These are phyloP conservation scores for Parnassius apollo DNA, from an alignment of 2,888 invertebrate genomes.

Conservation along the genomic window DNA sequence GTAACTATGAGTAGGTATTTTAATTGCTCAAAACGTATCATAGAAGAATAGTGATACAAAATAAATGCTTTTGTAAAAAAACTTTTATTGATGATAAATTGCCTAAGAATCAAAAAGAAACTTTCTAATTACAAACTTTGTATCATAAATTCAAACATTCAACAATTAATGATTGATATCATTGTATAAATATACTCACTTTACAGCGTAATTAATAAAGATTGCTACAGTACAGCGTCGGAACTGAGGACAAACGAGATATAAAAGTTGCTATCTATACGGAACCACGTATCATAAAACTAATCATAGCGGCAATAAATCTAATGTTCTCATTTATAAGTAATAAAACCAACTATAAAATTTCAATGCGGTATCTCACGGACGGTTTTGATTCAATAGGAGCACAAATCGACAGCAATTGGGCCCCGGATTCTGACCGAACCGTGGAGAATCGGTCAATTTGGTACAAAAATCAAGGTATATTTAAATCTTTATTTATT, in stretches of 20 bases:
- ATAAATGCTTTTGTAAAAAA: too few relatives aligned
- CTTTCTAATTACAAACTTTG: slow-evolving; percentile 25
- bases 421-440: slow-evolving; percentile 59
- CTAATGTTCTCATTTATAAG: slow-evolving; percentile 74
- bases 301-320: slow-evolving; percentile 71
- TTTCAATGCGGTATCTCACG: slow-evolving; percentile 67
- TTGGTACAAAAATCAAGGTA: slow-evolving; percentile 52
- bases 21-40: too few relatives aligned
- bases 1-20: not conserved
- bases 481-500: slow-evolving; percentile 42
- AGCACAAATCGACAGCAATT: slow-evolving; percentile 70
- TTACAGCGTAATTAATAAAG: slow-evolving; percentile 57
- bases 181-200: slow-evolving; percentile 42
- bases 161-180: slow-evolving; percentile 43
- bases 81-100: not conserved
- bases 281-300: slow-evolving; percentile 61
- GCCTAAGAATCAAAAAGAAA: not conserved
- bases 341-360: slow-evolving; percentile 75
- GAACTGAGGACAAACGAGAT: slow-evolving; percentile 6
- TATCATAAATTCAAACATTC: not conserved
- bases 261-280: slow-evolving; percentile 42
- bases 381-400: slow-evolving; percentile 65
- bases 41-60: too few relatives aligned
- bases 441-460: slow-evolving; percentile 73
- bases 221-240: slow-evolving; percentile 7